Evolutionary conservation across 2,113 vertebrate species (phyloP).

Genomic region (Gracilinanus agilis): DNA sequence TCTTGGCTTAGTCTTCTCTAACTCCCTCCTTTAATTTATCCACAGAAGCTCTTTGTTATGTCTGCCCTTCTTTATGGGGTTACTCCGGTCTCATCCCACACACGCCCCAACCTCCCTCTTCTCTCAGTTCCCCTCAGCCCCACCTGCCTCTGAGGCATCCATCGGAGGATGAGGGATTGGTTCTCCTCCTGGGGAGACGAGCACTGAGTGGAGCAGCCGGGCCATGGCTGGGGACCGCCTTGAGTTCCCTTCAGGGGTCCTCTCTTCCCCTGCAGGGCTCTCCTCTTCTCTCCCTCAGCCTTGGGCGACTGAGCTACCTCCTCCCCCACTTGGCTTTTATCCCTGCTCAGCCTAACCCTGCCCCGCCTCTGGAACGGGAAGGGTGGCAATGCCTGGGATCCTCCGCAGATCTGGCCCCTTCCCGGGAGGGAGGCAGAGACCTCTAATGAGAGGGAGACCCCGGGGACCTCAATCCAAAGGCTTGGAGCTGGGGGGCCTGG

Average conservation of each 20-base stretch:
- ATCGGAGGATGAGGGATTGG: background rate
- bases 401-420: background rate
- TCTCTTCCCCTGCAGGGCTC: background rate
- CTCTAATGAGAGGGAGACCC: background rate
- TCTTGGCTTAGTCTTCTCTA: background rate
- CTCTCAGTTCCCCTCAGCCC: background rate
- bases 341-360: conserved; percentile 19
- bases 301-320: conserved; percentile 76
- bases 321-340: conserved; percentile 52
- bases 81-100: background rate
- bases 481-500: background rate
- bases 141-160: background rate
- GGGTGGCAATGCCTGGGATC: background rate
- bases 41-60: background rate
- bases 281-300: fast-evolving
- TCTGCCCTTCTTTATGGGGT: background rate
- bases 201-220: background rate
- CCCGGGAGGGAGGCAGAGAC: background rate
- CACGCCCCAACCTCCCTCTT: background rate
- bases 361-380: conserved; percentile 79
- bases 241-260: background rate
- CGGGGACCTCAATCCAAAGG: background rate
- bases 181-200: background rate
- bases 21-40: background rate
- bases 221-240: background rate